phyloP scores from a whole-genome alignment of 1,140 invertebrate species.

The Melipona quadrifasciata region DNA sequence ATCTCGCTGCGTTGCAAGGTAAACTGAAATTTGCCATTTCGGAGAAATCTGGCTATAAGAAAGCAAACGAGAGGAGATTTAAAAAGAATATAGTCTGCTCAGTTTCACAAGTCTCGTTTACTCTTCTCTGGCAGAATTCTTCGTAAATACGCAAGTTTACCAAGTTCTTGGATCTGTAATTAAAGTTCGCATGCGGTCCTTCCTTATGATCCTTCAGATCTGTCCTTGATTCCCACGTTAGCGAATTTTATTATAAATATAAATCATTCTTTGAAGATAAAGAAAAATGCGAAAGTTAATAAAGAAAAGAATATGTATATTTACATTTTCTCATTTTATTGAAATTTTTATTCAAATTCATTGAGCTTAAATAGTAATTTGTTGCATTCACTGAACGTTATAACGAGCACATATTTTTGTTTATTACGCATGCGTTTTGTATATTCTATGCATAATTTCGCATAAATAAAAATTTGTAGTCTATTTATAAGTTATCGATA shows the following conservation, averaged over 20 bases:
- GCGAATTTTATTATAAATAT: background rate
- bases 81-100: conserved; percentile 57
- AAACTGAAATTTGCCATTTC: conserved; percentile 46
- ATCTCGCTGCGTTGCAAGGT: conserved; percentile 35
- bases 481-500: too few relatives aligned
- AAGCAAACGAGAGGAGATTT: conserved; percentile 65
- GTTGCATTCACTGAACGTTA: too few relatives aligned
- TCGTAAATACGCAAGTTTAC: too few relatives aligned
- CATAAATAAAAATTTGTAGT: too few relatives aligned
- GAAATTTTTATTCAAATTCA: too few relatives aligned
- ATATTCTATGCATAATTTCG: too few relatives aligned
- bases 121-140: background rate
- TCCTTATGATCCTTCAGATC: background rate
- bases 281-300: background rate
- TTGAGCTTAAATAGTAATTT: too few relatives aligned
- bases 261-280: background rate
- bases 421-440: too few relatives aligned
- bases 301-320: background rate
- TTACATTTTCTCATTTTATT: too few relatives aligned
- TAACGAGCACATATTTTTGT: too few relatives aligned
- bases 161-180: conserved; percentile 1
- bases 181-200: background rate
- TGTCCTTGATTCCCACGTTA: background rate
- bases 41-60: conserved; percentile 55
- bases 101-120: conserved; percentile 19